Base-by-base conservation (phyloP, 2,797 vertebrate species). In the Odontamblyopus rebecca region DNA sequence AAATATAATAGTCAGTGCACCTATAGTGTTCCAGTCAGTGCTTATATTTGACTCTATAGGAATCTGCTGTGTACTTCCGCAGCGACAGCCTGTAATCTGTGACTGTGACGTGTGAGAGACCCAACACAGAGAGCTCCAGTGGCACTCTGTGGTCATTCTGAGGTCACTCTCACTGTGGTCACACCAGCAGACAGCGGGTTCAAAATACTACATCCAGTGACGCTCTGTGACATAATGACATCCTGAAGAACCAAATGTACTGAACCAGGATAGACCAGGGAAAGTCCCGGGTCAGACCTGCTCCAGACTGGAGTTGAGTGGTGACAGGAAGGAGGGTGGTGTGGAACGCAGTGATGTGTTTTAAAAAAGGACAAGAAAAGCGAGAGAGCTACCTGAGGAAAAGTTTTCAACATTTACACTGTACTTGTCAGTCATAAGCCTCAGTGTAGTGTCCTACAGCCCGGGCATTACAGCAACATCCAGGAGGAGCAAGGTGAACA, bases 161-260 rank as follows among this genome's bases (percentile, higher is more conserved):
- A 38, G 35, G 35, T 38, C 35, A 38, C 35, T 38, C 35, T 38
- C 35, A 38, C 35, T 38, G 35, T 38, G 35, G 35, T 38, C 35
- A 35, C 80, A 76, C 71, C 66, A 71, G 70, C 74, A 82, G 84
- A 75, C 78, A 81, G 80, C 74, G 51, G 69, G 61, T 85, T 91
- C 89, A 88, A 93, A 92, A 89, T 92, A 93, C 83, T 75, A 15
- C 56, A 76, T 82, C 6, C 54, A 75, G 90, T 81, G 82, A 81
- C 63, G 68, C 63, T 86, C 82, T 89, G 86, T 89, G 86, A 86
- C 82, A 75, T 89, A 91, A 90, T 90, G 89, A 88, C 80, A 89
- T 90, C 83, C 85, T 81, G 87, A 80, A 77, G 76, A 26, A 80
- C 77, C 59, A 57, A 82, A 87, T 86, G 80, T 54, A 29, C 57